A percentile compares a stretch with the other conserved stretches of the same genome.
Evolutionary conservation across 2,888 invertebrate genomes (phyloP).

Genomic region (Stenodera caucasica): DNA sequence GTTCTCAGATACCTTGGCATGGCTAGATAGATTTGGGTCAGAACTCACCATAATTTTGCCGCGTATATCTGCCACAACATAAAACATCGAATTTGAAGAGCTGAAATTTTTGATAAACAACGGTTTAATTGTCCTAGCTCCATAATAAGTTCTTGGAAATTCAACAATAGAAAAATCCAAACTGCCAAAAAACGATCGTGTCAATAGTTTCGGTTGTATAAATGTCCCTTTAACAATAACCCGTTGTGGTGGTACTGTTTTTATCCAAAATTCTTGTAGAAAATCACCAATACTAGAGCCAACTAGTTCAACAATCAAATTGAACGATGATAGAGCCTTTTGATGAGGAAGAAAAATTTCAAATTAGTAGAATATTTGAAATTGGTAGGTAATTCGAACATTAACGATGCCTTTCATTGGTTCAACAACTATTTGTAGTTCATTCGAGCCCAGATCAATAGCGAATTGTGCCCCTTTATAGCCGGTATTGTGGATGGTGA

Average conservation of each 20-base stretch:
- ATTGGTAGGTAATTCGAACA: conserved; percentile 13
- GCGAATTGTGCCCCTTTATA: conserved; percentile 51
- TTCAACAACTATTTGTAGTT: conserved; percentile 50
- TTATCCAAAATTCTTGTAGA: conserved; percentile 56
- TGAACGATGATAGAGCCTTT: conserved; percentile 36
- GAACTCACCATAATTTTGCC: conserved; percentile 46
- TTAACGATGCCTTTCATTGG: conserved; percentile 52
- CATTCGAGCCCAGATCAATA: conserved; percentile 54
- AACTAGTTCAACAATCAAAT: conserved; percentile 50
- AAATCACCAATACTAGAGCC: conserved; percentile 50
- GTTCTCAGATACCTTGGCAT: too few relatives aligned
- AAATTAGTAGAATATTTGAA: not conserved
- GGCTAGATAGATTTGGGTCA: too few relatives aligned
- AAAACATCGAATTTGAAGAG: conserved; percentile 51
- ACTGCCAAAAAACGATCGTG: conserved; percentile 50
- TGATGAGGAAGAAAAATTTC: conserved; percentile 20
- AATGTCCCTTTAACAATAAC: conserved; percentile 46
- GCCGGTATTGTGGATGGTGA: conserved; percentile 52
- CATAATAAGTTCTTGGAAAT: conserved; percentile 53
- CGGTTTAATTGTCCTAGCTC: conserved; percentile 47
- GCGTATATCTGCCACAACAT: conserved; percentile 49
- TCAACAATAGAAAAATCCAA: conserved; percentile 53
- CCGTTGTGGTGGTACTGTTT: conserved; percentile 46
- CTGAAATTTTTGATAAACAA: conserved; percentile 54
- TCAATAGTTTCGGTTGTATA: conserved; percentile 49